These are phyloP conservation scores for Ennomos fuscantarius DNA, from an alignment of 2,888 invertebrate species.

Conservation along the genomic window DNA sequence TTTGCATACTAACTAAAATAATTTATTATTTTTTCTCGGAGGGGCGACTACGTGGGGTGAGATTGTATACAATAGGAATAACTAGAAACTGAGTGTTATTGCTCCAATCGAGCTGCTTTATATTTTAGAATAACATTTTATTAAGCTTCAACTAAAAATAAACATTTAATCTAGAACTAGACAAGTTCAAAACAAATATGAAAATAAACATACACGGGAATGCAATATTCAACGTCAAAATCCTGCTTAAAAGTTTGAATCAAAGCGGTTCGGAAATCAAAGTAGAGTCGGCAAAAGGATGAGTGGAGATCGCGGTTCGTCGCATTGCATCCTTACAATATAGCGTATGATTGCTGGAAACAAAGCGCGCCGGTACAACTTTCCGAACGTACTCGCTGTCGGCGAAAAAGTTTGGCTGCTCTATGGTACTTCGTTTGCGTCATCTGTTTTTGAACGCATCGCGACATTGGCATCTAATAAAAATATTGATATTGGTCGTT, in stretches of 20 bases:
- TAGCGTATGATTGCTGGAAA: conserved; percentile 77
- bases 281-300: conserved; percentile 77
- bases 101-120: conserved; percentile 67
- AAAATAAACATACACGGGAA: conserved; percentile 74
- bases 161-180: conserved; percentile 46
- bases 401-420: conserved; percentile 72
- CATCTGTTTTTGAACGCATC: conserved; percentile 50
- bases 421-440: conserved; percentile 54
- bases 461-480: conserved; percentile 28
- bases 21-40: conserved; percentile 84
- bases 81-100: conserved; percentile 82
- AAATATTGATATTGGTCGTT: no score
- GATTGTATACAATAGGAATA: conserved; percentile 73
- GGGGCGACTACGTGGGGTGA: conserved; percentile 77
- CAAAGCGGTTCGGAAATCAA: conserved; percentile 80
- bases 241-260: conserved; percentile 81
- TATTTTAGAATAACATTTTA: conserved; percentile 64
- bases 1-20: conserved; percentile 86
- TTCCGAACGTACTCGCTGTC: conserved; percentile 58
- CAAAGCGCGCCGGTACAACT: conserved; percentile 69
- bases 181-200: conserved; percentile 70
- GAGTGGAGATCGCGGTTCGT: conserved; percentile 60
- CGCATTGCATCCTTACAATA: conserved; percentile 80
- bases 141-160: conserved; percentile 29
- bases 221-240: conserved; percentile 80